Evolutionary conservation across 2,797 vertebrate genomes (phyloP), one percentile per base, ranked within the genome.

Genomic region (Benthosema pterotum): DNA sequence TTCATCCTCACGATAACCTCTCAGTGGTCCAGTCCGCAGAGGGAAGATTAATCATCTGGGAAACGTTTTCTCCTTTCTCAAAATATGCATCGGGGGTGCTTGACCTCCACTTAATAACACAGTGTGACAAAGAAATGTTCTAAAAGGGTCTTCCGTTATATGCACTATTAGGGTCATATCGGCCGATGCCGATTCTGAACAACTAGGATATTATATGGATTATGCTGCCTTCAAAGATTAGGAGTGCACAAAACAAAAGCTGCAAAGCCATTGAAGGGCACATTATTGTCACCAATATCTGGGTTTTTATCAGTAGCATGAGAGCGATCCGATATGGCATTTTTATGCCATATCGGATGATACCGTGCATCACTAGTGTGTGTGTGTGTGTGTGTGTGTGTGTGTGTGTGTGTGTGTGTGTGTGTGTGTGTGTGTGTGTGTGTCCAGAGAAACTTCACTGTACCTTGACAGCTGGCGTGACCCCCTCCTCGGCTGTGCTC

Each of bases 401-500:
- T 17, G n/a, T 51, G 16, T 38, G 59, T 52, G 59, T 15, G 11
- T 16, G 16, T 3, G 49, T 53, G 60, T 25, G n/a, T 18, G 57
- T 16, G 57, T 50, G 16, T 53, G 15, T 38, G 42, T 17, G 42
- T 12, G 42, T 42, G 32, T n/a, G 43, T 55, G n/a, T 19, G 56
- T 52, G 7, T 18, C 2, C 43, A 12, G 3, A 25, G 57, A 67
- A 25, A 57, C 4, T 18, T 48, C 67, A 38, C 9, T 38, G 28
- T 87, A 91, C 90, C 90, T 91, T 90, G 75, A 86, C 81, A 72
- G 81, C 77, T 65, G 79, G 71, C 11, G 89, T 77, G 78, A 92
- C 91, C 82, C 89, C 85, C 64, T 95, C 95, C 75, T 96, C 95
- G 42, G 90, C 42, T 12, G 89, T 90, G 78, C 91, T 89, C 80